These are phyloP conservation scores for Ammodytes dubius DNA, from an alignment of 2,113 vertebrate genomes.

Conservation along the genomic window DNA sequence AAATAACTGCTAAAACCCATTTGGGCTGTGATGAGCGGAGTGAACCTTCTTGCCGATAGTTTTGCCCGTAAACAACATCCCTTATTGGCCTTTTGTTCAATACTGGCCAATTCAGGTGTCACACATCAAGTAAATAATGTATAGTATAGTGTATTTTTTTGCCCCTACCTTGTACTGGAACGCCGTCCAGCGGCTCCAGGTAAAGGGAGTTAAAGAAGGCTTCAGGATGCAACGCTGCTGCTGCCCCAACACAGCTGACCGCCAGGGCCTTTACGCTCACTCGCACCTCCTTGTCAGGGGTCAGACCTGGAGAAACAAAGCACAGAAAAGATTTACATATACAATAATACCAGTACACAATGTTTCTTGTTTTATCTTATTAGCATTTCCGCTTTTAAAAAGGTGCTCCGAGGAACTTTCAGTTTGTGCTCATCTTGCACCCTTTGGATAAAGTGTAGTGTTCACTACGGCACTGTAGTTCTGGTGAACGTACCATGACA, in stretches of 20 bases:
- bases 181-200: slow-evolving; percentile 86
- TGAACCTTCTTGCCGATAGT: neutral
- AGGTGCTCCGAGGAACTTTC: too few species aligned
- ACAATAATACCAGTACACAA: too few species aligned
- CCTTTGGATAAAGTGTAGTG: too few species aligned
- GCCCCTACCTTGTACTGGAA: slow-evolving; percentile 83
- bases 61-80: too few species aligned
- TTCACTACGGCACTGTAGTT: too few species aligned
- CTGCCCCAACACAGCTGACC: slow-evolving; percentile 94
- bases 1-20: neutral
- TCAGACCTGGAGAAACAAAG: slow-evolving; percentile 84
- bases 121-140: neutral
- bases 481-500: too few species aligned
- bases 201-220: slow-evolving; percentile 96
- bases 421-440: too few species aligned
- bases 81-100: too few species aligned
- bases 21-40: neutral
- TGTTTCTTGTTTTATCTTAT: too few species aligned
- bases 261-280: slow-evolving; percentile 98
- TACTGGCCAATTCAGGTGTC: neutral
- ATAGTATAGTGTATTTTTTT: too few species aligned
- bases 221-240: slow-evolving; percentile 91
- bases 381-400: too few species aligned
- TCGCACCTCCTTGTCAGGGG: slow-evolving; percentile 94
- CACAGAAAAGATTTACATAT: neutral